Evolutionary conservation across 2,113 vertebrate genomes (phyloP).

Genomic region (Phalacrocorax brasilianus): DNA sequence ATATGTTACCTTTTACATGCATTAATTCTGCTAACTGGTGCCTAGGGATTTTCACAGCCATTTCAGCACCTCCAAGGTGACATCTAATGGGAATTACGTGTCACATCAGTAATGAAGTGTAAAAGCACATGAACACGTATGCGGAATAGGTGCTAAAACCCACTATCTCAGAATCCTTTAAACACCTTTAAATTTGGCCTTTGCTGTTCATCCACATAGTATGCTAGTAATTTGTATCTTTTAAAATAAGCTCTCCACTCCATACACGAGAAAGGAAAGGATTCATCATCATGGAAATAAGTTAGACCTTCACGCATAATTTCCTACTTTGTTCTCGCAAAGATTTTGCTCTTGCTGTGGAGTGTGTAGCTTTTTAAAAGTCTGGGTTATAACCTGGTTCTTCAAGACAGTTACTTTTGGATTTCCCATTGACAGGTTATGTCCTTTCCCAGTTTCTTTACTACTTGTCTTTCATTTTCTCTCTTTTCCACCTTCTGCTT

Average conservation of each 20-base stretch:
- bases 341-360: background rate
- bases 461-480: background rate
- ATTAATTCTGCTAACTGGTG: background rate
- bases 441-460: background rate
- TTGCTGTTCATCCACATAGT: background rate
- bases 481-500: background rate
- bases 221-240: background rate
- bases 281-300: background rate
- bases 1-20: slow-evolving; percentile 5
- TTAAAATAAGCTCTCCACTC: background rate
- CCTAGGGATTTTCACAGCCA: slow-evolving; percentile 1
- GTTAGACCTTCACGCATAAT: background rate
- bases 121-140: background rate
- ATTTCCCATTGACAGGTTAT: background rate
- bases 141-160: background rate
- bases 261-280: background rate
- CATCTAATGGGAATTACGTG: background rate
- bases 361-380: background rate
- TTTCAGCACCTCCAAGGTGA: slow-evolving; percentile 31
- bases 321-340: background rate
- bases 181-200: background rate
- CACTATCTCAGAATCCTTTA: background rate
- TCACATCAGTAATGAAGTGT: background rate
- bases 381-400: background rate
- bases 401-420: background rate